Evolutionary conservation across 2,888 invertebrate genomes (phyloP).

Genomic region (Apantesis nais): DNA sequence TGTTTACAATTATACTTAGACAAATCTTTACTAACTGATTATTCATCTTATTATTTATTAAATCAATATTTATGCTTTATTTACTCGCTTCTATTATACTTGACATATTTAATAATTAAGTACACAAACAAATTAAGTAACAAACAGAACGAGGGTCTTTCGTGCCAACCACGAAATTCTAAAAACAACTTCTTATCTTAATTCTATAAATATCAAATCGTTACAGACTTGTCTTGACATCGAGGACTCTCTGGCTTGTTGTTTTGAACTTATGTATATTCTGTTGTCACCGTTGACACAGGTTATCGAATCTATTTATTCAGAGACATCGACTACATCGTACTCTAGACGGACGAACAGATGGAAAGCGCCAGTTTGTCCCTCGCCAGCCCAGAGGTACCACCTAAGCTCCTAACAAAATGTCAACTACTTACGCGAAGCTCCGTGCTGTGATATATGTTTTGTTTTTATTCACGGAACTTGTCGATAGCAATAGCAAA

Average conservation of each 20-base stretch:
- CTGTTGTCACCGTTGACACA: conserved; percentile 76
- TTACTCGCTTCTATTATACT: conserved; percentile 28
- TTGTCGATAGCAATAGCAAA: conserved; percentile 52
- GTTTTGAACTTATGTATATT: conserved; percentile 79
- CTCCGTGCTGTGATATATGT: conserved; percentile 56
- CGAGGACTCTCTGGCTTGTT: conserved; percentile 71
- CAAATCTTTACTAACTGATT: conserved; percentile 22
- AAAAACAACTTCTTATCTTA: conserved; percentile 71
- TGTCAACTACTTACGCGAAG: conserved; percentile 57
- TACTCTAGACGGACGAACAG: conserved; percentile 63
- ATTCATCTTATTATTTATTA: conserved; percentile 5
- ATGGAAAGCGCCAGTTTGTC: conserved; percentile 66
- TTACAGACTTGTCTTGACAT: conserved; percentile 69
- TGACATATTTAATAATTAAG: conserved; percentile 27
- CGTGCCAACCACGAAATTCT: conserved; percentile 65
- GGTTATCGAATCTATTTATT: conserved; percentile 82
- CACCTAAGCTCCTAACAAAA: conserved; percentile 55
- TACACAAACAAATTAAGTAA: conserved; percentile 38
- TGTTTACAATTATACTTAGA: conserved; percentile 8
- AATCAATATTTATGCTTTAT: conserved; percentile 24
- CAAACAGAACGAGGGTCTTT: conserved; percentile 27
- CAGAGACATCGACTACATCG: conserved; percentile 59
- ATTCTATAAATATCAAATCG: conserved; percentile 76
- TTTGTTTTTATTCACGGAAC: conserved; percentile 56
- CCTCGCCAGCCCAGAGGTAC: conserved; percentile 55